Evolutionary conservation across 2,113 vertebrate species (phyloP), one percentile per base, ranked within the genome.

Genomic region (Xiphias gladius): DNA sequence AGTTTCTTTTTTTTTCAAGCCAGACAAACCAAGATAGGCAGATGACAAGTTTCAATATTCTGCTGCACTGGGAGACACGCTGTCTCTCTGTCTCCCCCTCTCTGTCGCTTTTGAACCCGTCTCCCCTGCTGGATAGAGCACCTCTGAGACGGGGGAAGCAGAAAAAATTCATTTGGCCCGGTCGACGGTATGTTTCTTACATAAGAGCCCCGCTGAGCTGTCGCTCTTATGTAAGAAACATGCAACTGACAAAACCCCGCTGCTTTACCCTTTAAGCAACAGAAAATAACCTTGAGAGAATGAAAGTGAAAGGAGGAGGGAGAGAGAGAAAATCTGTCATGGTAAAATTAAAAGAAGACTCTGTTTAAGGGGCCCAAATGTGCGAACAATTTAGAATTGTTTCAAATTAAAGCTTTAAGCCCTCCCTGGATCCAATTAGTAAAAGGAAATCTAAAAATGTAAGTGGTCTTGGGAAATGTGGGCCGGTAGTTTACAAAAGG

Each of bases 191-290:
- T 57, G 70, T 81, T 62, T 63, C 65, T 89, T 81, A 81, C 70
- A 63, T 81, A 82, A 88, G 77, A 69, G 26, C 41, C 5, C 20
- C 20, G 1, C 67, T 59, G 57, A 70, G 79, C 70, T 68, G 78
- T 65, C 55, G 26, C 63, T 84, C 70, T 76, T 66, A 76, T 20
- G 79, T 85, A 84, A 81, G 52, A 79, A 81, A 71, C 65, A 69
- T 69, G 66, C 46, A 74, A 28, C 4, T 12, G 73, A 82, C 65
- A 57, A n/a, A 80, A 61, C 24, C 35, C 41, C 2, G 64, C 65
- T 58, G 75, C 59, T 57, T 72, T 1, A 26, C 32, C 50, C 55
- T 41, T 5, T 16, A 30, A 72, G 59, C 35, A 2, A 32, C 28
- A 61, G 2, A 43, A 55, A 48, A 55, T 35, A 50, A 80, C 86